Evolutionary conservation across 2,888 invertebrate genomes (phyloP).

Genomic region (Limnephilus marmoratus): DNA sequence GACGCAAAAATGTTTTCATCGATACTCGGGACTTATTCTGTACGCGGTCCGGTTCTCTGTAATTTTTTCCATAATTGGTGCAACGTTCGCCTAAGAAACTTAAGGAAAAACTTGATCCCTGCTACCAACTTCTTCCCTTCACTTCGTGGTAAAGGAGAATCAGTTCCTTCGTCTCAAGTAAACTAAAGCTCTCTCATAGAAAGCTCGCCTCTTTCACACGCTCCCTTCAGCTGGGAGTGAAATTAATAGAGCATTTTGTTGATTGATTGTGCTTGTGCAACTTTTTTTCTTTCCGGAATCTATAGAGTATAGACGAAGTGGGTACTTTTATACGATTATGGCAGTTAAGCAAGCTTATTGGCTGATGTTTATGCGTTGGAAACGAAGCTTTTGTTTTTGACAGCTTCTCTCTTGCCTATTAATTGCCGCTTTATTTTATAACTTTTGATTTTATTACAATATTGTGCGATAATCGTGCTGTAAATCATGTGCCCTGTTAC

Average conservation of each 20-base stretch:
- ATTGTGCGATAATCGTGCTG: background rate
- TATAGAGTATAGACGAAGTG: background rate
- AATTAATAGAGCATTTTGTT: background rate
- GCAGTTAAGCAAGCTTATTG: background rate
- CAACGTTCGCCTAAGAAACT: slow-evolving; percentile 22
- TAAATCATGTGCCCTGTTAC: background rate
- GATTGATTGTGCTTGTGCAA: background rate
- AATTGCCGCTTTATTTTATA: background rate
- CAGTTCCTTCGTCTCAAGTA: slow-evolving; percentile 2
- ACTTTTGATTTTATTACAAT: background rate
- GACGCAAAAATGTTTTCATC: slow-evolving; percentile 11
- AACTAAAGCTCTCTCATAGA: background rate
- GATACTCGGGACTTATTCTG: background rate
- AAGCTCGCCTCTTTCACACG: background rate
- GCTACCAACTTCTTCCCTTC: background rate
- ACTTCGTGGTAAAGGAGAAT: background rate
- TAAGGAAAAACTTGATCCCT: slow-evolving; percentile 15
- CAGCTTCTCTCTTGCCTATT: background rate
- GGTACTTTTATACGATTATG: background rate
- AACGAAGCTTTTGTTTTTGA: background rate
- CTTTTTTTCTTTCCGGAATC: background rate
- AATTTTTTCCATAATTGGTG: slow-evolving; percentile 41
- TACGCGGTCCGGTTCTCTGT: slow-evolving; percentile 31
- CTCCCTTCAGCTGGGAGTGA: background rate
- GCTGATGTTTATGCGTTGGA: background rate